Evolutionary conservation across 1,140 invertebrate genomes (phyloP), one percentile per base, ranked within the genome.

Genomic region (Elymnias hypermnestra): DNA sequence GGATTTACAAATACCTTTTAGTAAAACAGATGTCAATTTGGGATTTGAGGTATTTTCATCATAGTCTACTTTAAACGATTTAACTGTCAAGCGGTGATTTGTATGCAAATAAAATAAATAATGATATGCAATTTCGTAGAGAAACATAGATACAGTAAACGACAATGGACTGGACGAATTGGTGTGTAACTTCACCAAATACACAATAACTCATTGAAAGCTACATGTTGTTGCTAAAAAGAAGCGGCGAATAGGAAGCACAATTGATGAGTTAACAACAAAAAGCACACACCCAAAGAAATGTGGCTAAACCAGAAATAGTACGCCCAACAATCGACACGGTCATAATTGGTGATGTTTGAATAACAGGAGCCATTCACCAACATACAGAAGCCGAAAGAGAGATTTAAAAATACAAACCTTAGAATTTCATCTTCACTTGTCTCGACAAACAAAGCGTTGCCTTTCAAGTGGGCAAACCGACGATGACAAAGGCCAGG

Each of bases 361-460:
- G 62, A 63, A 67, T 76, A 76, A 76, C 69, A 75, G 69, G 56
- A 77, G 68, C 66, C 72, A 81, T 73, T 81, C 70, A 36, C 18
- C 12, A 68, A 63, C 66, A 55, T 57, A 77, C 78, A 79, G 75
- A 68, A 41, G 49, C 49, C 49, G 49, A 52, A 45, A 52, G 49
- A 52, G 46, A 48, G 36, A 47, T 47, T 52, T 52, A 52, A 54
- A 54, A 41, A 82, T 77, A 82, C 63, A 82, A 55, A 66, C 57
- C 67, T 64, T 64, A 72, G 72, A 75, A 46, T 46, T 46, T 61
- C 63, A 63, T 61, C 71, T 71, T 72, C 60, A 64, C 63, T 73
- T 69, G 71, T 72, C 61, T 71, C 55, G 37, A 61, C 77, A 82
- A 77, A 74, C 72, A 76, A 70, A 63, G 57, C 43, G 42, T 54